Evolutionary conservation across 2,888 invertebrate species (phyloP).

Genomic region (Halictus ligatus): DNA sequence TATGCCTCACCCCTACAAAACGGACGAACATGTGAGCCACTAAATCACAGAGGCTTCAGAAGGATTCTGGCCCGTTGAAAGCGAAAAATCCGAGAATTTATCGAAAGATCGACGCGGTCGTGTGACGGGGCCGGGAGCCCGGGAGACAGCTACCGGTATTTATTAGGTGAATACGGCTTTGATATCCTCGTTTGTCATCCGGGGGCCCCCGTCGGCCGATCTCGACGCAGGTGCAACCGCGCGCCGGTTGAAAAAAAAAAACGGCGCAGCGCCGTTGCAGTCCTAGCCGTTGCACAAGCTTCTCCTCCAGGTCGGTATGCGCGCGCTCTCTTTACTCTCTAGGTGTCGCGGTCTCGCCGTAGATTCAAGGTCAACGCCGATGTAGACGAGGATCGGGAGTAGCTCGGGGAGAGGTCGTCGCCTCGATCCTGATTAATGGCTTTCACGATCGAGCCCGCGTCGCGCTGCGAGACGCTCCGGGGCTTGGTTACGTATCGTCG

Average conservation of each 20-base stretch:
- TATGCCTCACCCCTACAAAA: not conserved
- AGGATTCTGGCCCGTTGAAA: not conserved
- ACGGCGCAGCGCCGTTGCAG: conserved; percentile 24
- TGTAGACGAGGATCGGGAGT: conserved; percentile 57
- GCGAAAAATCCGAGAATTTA: conserved; percentile 5
- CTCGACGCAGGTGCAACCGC: conserved; percentile 46
- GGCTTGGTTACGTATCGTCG: conserved; percentile 50
- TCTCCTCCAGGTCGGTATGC: conserved; percentile 23
- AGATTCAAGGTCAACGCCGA: conserved; percentile 70
- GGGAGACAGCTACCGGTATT: conserved; percentile 38
- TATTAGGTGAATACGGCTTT: conserved; percentile 48
- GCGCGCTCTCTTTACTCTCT: conserved; percentile 48
- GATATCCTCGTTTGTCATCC: conserved; percentile 60
- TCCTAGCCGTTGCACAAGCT: conserved; percentile 33
- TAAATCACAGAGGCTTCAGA: not conserved
- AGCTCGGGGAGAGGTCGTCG: conserved; percentile 64
- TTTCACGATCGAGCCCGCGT: conserved; percentile 59
- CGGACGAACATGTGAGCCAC: not conserved
- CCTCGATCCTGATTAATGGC: conserved; percentile 72
- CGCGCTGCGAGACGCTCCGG: conserved; percentile 29
- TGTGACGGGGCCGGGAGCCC: not conserved
- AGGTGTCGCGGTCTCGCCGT: conserved; percentile 61
- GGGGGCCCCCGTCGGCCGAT: not conserved
- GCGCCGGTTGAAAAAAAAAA: conserved; percentile 14
- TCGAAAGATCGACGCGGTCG: not conserved